Base-by-base conservation (phyloP, 2,888 invertebrate species). In the Lasioglossum malachurum region DNA sequence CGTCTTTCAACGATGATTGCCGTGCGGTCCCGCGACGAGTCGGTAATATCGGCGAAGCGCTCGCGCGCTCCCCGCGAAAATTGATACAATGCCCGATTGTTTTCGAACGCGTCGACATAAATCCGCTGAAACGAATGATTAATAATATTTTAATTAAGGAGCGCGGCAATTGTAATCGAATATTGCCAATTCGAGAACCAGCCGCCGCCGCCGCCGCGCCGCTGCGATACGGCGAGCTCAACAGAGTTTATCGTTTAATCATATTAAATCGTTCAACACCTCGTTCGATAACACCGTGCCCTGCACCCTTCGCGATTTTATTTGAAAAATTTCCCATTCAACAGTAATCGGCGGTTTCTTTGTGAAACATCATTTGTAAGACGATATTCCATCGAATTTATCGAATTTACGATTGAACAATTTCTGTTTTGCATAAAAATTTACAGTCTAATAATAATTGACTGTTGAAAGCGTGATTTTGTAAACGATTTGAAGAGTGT, bases 111-210 rank as follows among this genome's bases (percentile, higher is more conserved):
- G 49, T 19, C 57, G 4, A 38, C 71, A 57, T 69, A 67, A 71
- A 82, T 67, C 31, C 67, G 35, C 14, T 53, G 57, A n/a, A 67
- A 75, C 57, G 77, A 71, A 73, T 57, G 74, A 82, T 49, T 67
- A 75, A 84, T 82, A 84, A 82, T 78, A 81, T 77, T 72, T 78
- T 81, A 71, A 83, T 81, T 76, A 79, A 75, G 75, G 53, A 71
- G 53, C 38, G 16, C n/a, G 44, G 57, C 19, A 60, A 84, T 60
- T 71, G 82, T 78, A 82, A 84, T 82, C 74, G 74, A 49, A 74
- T 73, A 77, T 84, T 77, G 35, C 27, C 82, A 73, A 83, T 81
- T 57, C 60, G 72, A 60, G 57, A 69, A 1, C 10, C 53, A 23
- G 53, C 53, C 23, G 53, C 49, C 49, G 2, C 23, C 8, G 3